A percentile compares a stretch with the other conserved stretches of the same genome.
Evolutionary conservation across 1,140 invertebrate species (phyloP).

Genomic region (Ectropis grisescens): DNA sequence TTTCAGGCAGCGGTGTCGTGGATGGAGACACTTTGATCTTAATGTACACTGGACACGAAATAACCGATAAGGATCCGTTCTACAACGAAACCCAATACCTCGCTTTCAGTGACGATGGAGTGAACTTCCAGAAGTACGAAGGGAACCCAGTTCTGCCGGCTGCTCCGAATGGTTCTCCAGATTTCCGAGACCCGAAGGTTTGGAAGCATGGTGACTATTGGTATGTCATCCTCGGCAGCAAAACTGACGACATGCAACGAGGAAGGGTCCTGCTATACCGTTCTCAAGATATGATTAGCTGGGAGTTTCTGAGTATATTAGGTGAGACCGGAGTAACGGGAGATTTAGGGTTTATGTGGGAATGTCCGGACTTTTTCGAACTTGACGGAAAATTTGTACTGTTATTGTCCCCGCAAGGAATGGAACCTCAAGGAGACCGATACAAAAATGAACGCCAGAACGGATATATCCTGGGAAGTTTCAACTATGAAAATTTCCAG

Average conservation of each 20-base stretch:
- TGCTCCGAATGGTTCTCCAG: conserved; percentile 37
- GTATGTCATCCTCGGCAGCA: conserved; percentile 55
- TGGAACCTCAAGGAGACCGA: conserved; percentile 45
- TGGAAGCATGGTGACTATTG: conserved; percentile 53
- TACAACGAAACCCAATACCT: conserved; percentile 51
- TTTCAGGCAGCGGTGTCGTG: conserved; percentile 52
- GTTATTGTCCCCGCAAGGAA: conserved; percentile 55
- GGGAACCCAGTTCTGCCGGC: conserved; percentile 42
- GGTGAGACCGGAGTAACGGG: conserved; percentile 39
- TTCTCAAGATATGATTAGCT: conserved; percentile 43
- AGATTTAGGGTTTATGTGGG: conserved; percentile 56
- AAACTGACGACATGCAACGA: conserved; percentile 33
- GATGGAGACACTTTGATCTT: conserved; percentile 34
- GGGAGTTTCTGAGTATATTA: conserved; percentile 49
- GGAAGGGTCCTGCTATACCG: conserved; percentile 53
- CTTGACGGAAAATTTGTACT: conserved; percentile 50
- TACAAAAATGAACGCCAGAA: conserved; percentile 56
- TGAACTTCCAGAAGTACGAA: conserved; percentile 48
- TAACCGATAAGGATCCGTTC: conserved; percentile 24
- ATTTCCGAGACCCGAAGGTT: conserved; percentile 62
- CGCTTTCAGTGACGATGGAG: conserved; percentile 45
- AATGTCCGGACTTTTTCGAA: conserved; percentile 60
- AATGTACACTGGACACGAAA: conserved; percentile 49
- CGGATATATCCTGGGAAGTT: conserved; percentile 53
- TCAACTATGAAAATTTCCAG: conserved; percentile 46